Percentiles rank a stretch among this genome's conserved stretches.
phyloP scores from a whole-genome alignment of 2,888 invertebrate genomes.

The Hypselothyrea guttata region DNA sequence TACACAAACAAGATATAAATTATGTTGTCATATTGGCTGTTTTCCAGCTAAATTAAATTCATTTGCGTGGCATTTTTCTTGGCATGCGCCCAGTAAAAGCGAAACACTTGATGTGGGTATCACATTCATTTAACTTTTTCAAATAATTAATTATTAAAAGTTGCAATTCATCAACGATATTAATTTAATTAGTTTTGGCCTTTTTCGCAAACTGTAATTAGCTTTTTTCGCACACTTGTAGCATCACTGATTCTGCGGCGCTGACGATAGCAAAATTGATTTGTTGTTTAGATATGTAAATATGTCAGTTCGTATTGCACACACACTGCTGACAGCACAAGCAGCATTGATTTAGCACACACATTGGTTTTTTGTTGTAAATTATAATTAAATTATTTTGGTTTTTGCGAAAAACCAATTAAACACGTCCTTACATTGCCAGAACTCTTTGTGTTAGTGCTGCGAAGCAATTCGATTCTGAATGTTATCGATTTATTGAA shows the following conservation, averaged over 20 bases:
- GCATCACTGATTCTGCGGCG: conserved; percentile 49
- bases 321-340: conserved; percentile 19
- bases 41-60: conserved; percentile 3
- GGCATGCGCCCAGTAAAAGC: not conserved
- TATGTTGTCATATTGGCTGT: conserved; percentile 22
- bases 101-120: not conserved
- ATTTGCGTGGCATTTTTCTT: conserved; percentile 7
- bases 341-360: conserved; percentile 1
- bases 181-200: too few species aligned
- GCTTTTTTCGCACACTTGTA: conserved; percentile 20
- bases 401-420: conserved; percentile 19
- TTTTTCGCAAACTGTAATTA: conserved; percentile 4
- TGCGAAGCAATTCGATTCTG: conserved; percentile 13
- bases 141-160: not conserved
- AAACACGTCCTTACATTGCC: conserved; percentile 49
- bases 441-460: conserved; percentile 46
- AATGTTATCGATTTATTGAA: conserved; percentile 14
- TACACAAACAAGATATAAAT: conserved; percentile 24
- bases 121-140: not conserved
- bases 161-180: too few species aligned
- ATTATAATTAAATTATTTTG: conserved; percentile 10
- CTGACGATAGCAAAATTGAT: conserved; percentile 57
- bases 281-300: conserved; percentile 4
- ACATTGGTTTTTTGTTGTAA: conserved; percentile 5
- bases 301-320: conserved; percentile 5